Conservation (phyloP, 2,797 vertebrate genomes). For the Selene dorsalis region DNA sequence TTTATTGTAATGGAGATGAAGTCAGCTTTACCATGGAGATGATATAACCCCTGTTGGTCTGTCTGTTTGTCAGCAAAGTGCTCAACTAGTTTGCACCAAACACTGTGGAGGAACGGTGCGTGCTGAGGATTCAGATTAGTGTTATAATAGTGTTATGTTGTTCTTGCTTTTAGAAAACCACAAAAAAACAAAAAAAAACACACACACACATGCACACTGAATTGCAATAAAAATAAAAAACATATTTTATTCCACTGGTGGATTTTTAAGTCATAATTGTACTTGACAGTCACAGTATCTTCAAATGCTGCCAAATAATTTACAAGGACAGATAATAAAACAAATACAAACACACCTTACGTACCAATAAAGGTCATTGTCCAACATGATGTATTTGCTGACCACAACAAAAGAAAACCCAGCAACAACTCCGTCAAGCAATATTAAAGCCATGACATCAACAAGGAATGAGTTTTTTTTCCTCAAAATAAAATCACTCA, state of each 20-base stretch:
- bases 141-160: too few species aligned
- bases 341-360: constrained; percentile 46
- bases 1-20: not conserved
- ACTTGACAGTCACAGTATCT: not conserved
- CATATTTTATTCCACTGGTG: not conserved
- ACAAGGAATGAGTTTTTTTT: not conserved
- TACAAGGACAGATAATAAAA: constrained; percentile 26
- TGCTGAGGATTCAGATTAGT: too few species aligned
- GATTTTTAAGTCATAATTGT: not conserved
- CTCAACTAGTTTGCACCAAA: too few species aligned
- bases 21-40: too few species aligned
- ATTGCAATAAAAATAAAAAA: not conserved
- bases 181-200: too few species aligned
- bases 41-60: too few species aligned
- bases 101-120: too few species aligned
- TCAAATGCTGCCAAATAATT: constrained; percentile 13
- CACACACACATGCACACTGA: too few species aligned
- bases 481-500: not conserved
- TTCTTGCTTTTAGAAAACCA: not conserved
- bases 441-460: not conserved
- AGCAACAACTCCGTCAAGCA: not conserved
- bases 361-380: constrained; percentile 5
- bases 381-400: not conserved
- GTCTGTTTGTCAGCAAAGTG: too few species aligned
- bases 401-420: not conserved